A percentile compares a stretch with the other conserved stretches of the same genome.
phyloP scores from a whole-genome alignment of 1,140 invertebrate species.

The Eupristina koningsbergeri region DNA sequence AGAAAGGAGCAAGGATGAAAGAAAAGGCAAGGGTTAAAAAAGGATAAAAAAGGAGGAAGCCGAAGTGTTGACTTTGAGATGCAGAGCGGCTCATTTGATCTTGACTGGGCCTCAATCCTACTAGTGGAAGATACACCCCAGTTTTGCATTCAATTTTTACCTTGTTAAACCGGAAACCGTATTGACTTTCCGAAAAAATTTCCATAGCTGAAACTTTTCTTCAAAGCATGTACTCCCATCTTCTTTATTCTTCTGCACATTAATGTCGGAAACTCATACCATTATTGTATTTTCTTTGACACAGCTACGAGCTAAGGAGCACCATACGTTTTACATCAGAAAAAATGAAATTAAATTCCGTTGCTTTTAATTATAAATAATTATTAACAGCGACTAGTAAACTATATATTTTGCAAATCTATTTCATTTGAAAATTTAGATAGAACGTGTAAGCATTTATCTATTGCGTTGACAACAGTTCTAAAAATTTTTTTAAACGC shows the following conservation, averaged over 20 bases:
- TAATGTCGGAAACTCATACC: conserved; percentile 19
- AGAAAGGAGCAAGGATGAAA: neutral
- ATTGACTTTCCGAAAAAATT: conserved; percentile 50
- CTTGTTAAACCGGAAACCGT: conserved; percentile 37
- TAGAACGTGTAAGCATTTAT: no score
- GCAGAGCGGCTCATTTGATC: conserved; percentile 55
- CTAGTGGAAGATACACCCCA: conserved; percentile 12
- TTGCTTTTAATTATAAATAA: conserved; percentile 13
- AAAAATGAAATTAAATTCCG: conserved; percentile 33
- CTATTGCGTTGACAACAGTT: no score
- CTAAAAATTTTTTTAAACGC: no score
- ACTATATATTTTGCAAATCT: no score
- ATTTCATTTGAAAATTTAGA: no score
- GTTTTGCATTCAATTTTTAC: conserved; percentile 47
- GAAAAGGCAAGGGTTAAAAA: neutral
- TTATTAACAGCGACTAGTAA: no score
- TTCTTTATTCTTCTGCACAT: conserved; percentile 17
- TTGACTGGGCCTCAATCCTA: neutral
- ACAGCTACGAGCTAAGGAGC: neutral
- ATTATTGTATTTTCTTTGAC: neutral
- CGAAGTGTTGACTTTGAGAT: conserved; percentile 52
- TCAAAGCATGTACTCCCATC: neutral
- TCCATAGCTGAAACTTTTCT: conserved; percentile 30
- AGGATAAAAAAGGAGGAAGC: conserved; percentile 1
- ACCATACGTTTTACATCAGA: neutral